Base-by-base conservation (phyloP, 2,888 invertebrate genomes). In the Clistopyga incitator region DNA sequence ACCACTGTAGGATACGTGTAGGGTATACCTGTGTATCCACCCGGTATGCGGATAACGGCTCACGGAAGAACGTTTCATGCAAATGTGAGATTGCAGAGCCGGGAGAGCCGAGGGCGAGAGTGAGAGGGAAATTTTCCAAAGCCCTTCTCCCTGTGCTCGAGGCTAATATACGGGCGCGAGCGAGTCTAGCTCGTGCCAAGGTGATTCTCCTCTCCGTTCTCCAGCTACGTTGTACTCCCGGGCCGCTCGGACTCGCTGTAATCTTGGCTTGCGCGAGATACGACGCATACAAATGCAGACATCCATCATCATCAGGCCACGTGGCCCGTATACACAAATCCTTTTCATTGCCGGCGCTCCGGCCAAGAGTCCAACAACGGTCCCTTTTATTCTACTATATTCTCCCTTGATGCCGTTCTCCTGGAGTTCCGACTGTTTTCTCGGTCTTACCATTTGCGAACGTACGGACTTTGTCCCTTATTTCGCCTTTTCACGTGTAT, bases 281-380 rank as follows among this genome's bases (percentile, higher is more conserved):
- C 85, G 85, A 87, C 84, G 87, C 87, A 87, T 87, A 89, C 86
- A 85, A 87, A 88, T 85, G 86, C 87, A 87, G 80, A 70, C 84
- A 84, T 86, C 86, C 86, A 84, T 86, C 87, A 88, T 86, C 87
- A 87, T 87, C 88, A 82, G 81, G 82, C 81, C 80, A 78, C 86
- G 83, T 85, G 85, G 83, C 84, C 52, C 74, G 78, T 68, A 81
- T 71, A 79, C 70, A 78, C 65, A 84, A 85, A 79, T 83, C 76
- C 81, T 78, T 85, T 83, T 85, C 84, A 84, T 84, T 78, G 80
- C 72, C 76, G 54, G 34, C 56, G 76, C 81, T 71, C 67, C 75
- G 50, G 68, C 71, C 67, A 50, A n/a, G 52, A 54, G 45, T 56
- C 80, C 61, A 45, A 78, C 61, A 45, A 78, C 47, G 47, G 38